These are phyloP conservation scores for Drosophila lini DNA, from an alignment of 1,140 invertebrate genomes.

Conservation along the genomic window DNA sequence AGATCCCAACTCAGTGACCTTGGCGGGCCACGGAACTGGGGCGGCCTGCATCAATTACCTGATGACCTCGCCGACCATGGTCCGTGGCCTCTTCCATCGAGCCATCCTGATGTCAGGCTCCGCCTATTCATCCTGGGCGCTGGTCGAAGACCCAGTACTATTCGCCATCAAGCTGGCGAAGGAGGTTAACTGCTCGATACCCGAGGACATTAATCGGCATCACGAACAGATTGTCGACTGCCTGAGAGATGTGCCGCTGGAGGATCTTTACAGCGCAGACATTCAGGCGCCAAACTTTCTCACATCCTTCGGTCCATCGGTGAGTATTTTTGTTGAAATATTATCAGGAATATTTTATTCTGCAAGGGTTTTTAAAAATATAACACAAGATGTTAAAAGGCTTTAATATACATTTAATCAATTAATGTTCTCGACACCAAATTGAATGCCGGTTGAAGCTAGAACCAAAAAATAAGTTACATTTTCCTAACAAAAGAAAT, in stretches of 20 bases:
- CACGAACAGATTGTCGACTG: conserved; percentile 93
- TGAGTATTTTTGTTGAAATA: conserved; percentile 8
- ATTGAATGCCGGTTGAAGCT: too few species aligned
- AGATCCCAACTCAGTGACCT: conserved; percentile 94
- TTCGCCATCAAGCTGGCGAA: conserved; percentile 93
- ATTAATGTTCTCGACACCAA: neutral
- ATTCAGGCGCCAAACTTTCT: conserved; percentile 92
- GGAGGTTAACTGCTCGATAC: conserved; percentile 93
- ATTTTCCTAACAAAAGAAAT: neutral
- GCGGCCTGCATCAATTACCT: conserved; percentile 98
- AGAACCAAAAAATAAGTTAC: neutral
- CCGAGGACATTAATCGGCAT: conserved; percentile 90
- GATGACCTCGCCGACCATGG: conserved; percentile 96
- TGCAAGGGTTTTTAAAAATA: neutral
- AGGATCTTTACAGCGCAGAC: conserved; percentile 91
- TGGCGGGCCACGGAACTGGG: conserved; percentile 97
- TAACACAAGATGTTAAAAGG: neutral
- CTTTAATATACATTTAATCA: neutral
- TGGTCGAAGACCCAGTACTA: conserved; percentile 94
- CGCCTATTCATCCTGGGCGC: conserved; percentile 96
- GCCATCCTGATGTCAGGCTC: conserved; percentile 96
- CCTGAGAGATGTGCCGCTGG: conserved; percentile 90
- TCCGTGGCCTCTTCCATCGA: conserved; percentile 95
- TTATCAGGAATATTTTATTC: neutral
- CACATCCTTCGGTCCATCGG: conserved; percentile 82